These are phyloP conservation scores for Oenanthe melanoleuca DNA, from an alignment of 2,113 vertebrate species.

Conservation along the genomic window DNA sequence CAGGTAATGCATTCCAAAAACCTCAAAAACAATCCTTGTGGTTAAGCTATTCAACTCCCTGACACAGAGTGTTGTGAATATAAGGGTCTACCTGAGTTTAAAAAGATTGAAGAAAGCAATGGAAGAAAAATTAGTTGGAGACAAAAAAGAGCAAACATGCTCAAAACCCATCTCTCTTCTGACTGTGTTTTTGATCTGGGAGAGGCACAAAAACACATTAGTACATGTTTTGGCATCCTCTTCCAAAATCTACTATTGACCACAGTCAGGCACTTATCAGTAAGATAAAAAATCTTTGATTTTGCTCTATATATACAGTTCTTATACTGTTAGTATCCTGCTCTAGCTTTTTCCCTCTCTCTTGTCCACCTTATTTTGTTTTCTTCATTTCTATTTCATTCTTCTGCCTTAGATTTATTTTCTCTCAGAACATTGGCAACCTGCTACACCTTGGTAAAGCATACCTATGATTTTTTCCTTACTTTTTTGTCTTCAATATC, in stretches of 20 bases:
- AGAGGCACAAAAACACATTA: neutral
- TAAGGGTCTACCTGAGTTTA: neutral
- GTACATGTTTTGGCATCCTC: neutral
- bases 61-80: neutral
- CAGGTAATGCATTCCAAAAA: neutral
- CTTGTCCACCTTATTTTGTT: neutral
- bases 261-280: neutral
- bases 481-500: neutral
- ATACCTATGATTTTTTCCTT: neutral
- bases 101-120: neutral
- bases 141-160: neutral
- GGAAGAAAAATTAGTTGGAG: neutral
- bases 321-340: neutral
- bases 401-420: neutral
- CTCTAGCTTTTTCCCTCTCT: neutral
- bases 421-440: neutral
- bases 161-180: neutral
- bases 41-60: neutral
- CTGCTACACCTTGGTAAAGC: neutral
- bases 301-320: neutral
- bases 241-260: neutral
- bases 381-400: neutral
- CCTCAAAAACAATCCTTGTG: neutral
- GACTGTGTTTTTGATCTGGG: neutral
- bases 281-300: neutral